Conservation (phyloP, 2,888 invertebrate genomes). For the Gasteruption jaculator region DNA sequence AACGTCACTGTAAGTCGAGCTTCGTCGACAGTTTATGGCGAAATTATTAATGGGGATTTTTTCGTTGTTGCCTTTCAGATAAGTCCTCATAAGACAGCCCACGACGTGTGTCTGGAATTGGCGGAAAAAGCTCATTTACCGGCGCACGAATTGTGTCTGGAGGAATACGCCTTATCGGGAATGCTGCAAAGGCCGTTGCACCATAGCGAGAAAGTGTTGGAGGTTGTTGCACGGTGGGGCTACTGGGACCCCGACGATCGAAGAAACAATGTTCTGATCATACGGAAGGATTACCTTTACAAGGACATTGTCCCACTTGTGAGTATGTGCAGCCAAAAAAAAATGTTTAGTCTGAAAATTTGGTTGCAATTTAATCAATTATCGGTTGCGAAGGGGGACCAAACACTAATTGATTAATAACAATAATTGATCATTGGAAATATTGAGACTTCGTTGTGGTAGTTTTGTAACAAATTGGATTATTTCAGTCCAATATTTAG, state of each 20-base stretch:
- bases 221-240: conserved; percentile 76
- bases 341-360: too few relatives aligned
- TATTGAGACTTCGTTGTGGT: too few relatives aligned
- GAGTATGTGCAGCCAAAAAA: too few relatives aligned
- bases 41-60: not conserved
- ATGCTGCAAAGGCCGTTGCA: conserved; percentile 73
- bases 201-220: conserved; percentile 66
- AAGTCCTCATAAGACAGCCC: conserved; percentile 72
- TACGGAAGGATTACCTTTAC: conserved; percentile 53
- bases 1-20: conserved; percentile 61
- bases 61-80: conserved; percentile 54
- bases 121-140: conserved; percentile 62
- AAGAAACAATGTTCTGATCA: conserved; percentile 73
- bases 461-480: too few relatives aligned
- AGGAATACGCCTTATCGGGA: conserved; percentile 76
- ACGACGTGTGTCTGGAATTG: conserved; percentile 71
- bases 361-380: too few relatives aligned
- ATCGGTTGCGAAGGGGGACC: too few relatives aligned
- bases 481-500: too few relatives aligned
- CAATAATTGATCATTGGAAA: too few relatives aligned
- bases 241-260: conserved; percentile 85
- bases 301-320: conserved; percentile 49
- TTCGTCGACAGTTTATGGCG: not conserved
- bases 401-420: too few relatives aligned
- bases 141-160: conserved; percentile 68